Evolutionary conservation across 2,888 invertebrate species (phyloP).

Genomic region (Automeris io): DNA sequence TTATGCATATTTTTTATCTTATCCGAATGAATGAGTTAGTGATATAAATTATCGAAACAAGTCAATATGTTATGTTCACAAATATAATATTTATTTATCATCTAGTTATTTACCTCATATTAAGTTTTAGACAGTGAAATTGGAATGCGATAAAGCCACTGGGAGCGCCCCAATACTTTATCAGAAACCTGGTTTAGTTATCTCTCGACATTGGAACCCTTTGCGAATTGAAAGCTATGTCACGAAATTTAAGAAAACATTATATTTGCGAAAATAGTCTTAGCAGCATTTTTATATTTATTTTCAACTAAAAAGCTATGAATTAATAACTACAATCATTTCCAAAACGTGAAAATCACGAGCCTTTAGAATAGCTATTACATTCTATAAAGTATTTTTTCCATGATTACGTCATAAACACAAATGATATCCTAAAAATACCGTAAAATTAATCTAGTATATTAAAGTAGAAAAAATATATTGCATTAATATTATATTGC

Average conservation of each 20-base stretch:
- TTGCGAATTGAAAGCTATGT: background rate
- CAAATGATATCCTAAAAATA: no score
- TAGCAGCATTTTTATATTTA: no score
- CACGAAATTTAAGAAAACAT: conserved; percentile 26
- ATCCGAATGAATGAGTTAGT: background rate
- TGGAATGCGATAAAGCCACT: conserved; percentile 4
- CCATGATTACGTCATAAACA: no score
- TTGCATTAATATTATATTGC: no score
- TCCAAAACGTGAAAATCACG: no score
- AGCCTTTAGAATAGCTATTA: no score
- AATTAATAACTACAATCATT: no score
- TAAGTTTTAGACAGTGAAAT: background rate
- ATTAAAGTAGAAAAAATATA: no score
- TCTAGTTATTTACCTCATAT: background rate
- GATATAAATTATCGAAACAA: conserved; percentile 4
- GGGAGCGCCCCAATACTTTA: conserved; percentile 5
- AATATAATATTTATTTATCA: background rate
- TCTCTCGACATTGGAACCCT: background rate
- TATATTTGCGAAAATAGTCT: no score
- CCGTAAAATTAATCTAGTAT: no score
- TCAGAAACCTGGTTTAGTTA: background rate
- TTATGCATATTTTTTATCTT: conserved; percentile 2
- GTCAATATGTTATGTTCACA: background rate
- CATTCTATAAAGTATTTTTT: no score
- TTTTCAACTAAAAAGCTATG: no score